Evolutionary conservation across 2,113 vertebrate genomes (phyloP).

Genomic region (Thermophis baileyi): DNA sequence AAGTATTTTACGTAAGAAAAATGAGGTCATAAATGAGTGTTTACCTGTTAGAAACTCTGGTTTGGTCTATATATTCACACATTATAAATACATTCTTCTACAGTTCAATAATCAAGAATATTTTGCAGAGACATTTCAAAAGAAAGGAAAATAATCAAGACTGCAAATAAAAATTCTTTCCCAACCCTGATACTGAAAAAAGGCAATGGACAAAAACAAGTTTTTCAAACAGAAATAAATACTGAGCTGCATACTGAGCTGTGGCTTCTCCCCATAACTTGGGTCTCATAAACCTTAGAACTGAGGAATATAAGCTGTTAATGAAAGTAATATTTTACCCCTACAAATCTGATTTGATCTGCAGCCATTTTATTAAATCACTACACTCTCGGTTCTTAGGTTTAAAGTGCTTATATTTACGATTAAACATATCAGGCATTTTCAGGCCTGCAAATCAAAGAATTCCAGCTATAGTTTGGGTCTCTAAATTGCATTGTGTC

Average conservation of each 20-base stretch:
- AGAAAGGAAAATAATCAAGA: background rate
- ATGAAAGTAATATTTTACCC: background rate
- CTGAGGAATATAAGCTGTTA: background rate
- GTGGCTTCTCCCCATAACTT: background rate
- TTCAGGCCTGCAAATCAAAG: background rate
- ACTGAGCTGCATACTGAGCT: background rate
- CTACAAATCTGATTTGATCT: background rate
- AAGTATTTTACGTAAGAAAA: background rate
- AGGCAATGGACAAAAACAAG: background rate
- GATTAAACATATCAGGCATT: background rate
- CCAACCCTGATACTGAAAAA: background rate
- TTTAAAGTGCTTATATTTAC: background rate
- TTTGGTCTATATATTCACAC: background rate
- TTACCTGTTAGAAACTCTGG: background rate
- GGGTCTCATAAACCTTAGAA: background rate
- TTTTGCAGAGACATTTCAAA: background rate
- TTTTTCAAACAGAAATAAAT: background rate
- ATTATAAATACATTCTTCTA: background rate
- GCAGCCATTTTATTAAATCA: background rate
- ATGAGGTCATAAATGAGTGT: background rate
- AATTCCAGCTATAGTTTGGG: background rate
- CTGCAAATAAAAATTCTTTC: background rate
- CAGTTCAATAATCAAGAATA: background rate
- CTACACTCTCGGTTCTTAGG: background rate
- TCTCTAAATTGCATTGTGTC: background rate